A percentile compares a stretch with the other conserved stretches of the same genome.
These are phyloP conservation scores for Drosophila colorata DNA, from an alignment of 2,888 invertebrate species.

Conservation along the genomic window DNA sequence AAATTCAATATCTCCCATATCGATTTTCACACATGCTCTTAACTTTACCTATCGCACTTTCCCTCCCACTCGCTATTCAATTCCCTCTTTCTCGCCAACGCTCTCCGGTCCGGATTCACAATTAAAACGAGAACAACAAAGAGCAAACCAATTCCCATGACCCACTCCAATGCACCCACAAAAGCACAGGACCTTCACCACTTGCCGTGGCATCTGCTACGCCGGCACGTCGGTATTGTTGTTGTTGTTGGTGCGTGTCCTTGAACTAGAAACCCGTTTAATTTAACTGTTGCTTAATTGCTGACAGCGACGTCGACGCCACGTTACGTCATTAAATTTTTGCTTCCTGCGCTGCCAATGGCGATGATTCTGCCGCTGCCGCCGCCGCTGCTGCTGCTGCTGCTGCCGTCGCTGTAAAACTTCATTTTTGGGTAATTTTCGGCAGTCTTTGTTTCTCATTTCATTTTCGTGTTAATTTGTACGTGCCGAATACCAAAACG, in stretches of 20 bases:
- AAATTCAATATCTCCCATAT: background rate
- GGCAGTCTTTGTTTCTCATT: slow-evolving; percentile 77
- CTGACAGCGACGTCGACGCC: slow-evolving; percentile 71
- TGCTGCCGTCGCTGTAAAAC: slow-evolving; percentile 59
- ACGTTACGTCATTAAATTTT: slow-evolving; percentile 75
- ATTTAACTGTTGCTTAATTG: slow-evolving; percentile 84
- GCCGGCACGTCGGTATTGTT: slow-evolving; percentile 47
- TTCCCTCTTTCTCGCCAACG: background rate
- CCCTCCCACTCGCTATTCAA: background rate
- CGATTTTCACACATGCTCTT: background rate
- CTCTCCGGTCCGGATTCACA: slow-evolving; percentile 37
- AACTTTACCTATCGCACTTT: background rate
- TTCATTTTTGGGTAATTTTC: slow-evolving; percentile 80
- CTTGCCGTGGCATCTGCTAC: slow-evolving; percentile 36
- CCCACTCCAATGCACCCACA: slow-evolving; percentile 35
- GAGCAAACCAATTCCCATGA: slow-evolving; percentile 32
- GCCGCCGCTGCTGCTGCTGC: slow-evolving; percentile 12
- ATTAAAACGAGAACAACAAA: slow-evolving; percentile 60
- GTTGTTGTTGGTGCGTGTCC: slow-evolving; percentile 68
- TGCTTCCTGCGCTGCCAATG: slow-evolving; percentile 44
- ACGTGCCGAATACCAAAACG: slow-evolving; percentile 60
- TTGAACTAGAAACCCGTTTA: slow-evolving; percentile 84
- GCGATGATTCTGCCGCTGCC: slow-evolving; percentile 18
- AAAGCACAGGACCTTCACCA: slow-evolving; percentile 25
- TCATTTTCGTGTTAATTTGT: slow-evolving; percentile 78